phyloP scores from a whole-genome alignment of 2,797 vertebrate genomes.

The Dendrocincla tyrannina region DNA sequence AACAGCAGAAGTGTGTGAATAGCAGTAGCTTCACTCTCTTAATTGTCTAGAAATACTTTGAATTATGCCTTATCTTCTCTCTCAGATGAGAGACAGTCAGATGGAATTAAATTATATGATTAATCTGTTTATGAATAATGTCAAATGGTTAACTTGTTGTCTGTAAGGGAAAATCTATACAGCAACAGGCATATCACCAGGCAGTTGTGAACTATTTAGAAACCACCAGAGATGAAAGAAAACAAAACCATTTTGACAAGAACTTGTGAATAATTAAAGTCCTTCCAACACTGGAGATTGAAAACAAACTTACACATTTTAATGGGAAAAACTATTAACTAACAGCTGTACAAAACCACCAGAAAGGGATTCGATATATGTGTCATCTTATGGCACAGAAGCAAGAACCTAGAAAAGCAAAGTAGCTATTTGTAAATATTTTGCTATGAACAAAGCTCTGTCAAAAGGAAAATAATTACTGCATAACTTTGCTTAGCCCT shows the following conservation, averaged over 20 bases:
- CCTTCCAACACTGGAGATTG: background rate
- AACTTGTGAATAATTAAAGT: background rate
- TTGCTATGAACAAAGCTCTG: background rate
- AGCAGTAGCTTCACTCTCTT: background rate
- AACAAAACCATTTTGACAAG: background rate
- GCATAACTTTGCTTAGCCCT: background rate
- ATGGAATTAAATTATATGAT: conserved; percentile 6
- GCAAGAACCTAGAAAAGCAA: background rate
- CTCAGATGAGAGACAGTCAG: background rate
- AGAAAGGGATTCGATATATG: background rate
- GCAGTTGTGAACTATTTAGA: background rate
- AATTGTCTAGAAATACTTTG: conserved; percentile 7
- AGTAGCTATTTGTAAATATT: background rate
- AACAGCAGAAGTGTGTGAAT: background rate
- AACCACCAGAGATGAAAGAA: background rate
- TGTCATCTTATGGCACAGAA: background rate
- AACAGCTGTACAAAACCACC: background rate
- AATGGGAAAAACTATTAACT: background rate
- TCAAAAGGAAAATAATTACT: background rate
- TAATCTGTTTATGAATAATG: background rate
- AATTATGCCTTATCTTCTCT: background rate
- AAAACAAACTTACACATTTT: background rate
- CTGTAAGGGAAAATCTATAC: background rate
- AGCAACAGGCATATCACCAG: background rate
- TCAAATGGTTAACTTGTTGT: background rate